Conservation (phyloP, 2,888 invertebrate genomes). For the Lepetodrilus schrolli region DNA sequence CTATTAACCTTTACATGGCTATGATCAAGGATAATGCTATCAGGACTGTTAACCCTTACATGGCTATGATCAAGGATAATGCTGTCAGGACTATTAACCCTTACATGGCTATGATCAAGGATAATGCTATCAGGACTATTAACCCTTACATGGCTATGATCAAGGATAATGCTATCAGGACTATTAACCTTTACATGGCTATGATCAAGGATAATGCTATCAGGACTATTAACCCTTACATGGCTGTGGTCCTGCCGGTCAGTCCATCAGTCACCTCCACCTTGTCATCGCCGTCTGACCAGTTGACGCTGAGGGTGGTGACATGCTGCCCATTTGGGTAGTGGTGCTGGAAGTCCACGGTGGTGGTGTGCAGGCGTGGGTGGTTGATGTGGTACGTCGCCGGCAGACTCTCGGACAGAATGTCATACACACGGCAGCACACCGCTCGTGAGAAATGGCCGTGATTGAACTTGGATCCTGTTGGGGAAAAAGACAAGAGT, state of each 20-base stretch:
- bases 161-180: no score
- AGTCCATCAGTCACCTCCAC: slow-evolving; percentile 61
- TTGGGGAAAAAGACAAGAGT: neutral
- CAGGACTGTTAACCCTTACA: no score
- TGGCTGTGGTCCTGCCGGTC: slow-evolving; percentile 55
- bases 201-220: no score
- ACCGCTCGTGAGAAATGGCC: slow-evolving; percentile 67
- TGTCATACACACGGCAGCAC: slow-evolving; percentile 68
- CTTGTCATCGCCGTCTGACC: slow-evolving; percentile 60
- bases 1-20: no score
- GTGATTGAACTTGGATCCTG: slow-evolving; percentile 64
- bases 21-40: no score
- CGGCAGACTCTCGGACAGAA: slow-evolving; percentile 54
- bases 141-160: no score
- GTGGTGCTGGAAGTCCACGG: slow-evolving; percentile 41
- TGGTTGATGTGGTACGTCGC: slow-evolving; percentile 57
- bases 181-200: no score
- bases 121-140: no score
- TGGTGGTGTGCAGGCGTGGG: slow-evolving; percentile 54
- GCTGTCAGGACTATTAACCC: no score
- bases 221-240: no score
- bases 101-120: no score
- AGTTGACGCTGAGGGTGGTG: slow-evolving; percentile 60
- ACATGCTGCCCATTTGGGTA: slow-evolving; percentile 37
- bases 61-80: no score